These are phyloP conservation scores for Phrynocephalus forsythii DNA, from an alignment of 2,797 vertebrate species.

Conservation along the genomic window DNA sequence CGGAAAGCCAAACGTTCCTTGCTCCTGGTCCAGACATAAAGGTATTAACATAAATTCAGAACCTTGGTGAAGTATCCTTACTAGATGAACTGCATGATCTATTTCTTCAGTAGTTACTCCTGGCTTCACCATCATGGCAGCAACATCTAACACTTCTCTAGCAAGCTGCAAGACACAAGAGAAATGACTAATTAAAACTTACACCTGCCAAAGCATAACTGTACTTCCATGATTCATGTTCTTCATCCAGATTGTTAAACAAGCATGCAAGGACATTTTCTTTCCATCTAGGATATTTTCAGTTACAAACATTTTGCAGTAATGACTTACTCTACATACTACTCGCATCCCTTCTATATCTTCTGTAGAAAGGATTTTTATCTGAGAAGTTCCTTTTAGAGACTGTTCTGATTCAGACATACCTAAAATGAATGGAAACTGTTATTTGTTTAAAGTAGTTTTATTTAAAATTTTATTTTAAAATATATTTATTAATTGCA, in stretches of 20 bases:
- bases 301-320: neutral
- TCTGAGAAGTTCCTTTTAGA: conserved; percentile 98
- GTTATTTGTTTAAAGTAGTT: neutral
- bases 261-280: neutral
- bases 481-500: neutral
- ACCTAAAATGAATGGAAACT: conserved; percentile 78
- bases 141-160: conserved; percentile 94
- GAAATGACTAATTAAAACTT: conserved; percentile 25
- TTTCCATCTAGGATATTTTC: neutral
- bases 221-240: neutral
- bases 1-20: neutral
- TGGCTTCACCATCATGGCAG: conserved; percentile 94
- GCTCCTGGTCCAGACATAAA: neutral
- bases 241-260: neutral
- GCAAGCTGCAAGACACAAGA: conserved; percentile 85
- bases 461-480: neutral
- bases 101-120: conserved; percentile 98
- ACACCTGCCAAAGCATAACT: conserved; percentile 26
- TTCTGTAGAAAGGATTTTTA: conserved; percentile 92
- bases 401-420: conserved; percentile 98
- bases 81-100: conserved; percentile 96
- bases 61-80: conserved; percentile 74
- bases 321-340: conserved; percentile 88
- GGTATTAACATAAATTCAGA: conserved; percentile 2
- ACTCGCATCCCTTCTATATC: conserved; percentile 96